Evolutionary conservation across 2,888 invertebrate genomes (phyloP).

Genomic region (Portevinia maculata): DNA sequence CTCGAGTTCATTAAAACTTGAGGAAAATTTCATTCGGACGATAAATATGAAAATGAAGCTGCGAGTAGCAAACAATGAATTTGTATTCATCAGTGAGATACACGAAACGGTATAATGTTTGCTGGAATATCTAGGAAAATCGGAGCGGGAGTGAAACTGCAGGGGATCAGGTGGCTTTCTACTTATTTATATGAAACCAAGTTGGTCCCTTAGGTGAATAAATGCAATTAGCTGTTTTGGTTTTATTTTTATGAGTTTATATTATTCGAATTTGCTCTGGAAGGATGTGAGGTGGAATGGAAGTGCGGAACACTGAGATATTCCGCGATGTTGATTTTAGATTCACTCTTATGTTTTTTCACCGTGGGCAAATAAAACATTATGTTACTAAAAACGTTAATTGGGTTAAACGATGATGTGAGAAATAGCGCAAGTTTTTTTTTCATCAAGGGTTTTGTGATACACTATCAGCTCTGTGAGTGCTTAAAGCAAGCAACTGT

Average conservation of each 20-base stretch:
- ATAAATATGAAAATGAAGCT: slow-evolving; percentile 57
- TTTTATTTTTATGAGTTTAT: slow-evolving; percentile 24
- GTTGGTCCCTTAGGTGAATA: not conserved
- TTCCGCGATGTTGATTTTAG: too few species aligned
- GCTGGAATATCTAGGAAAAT: not conserved
- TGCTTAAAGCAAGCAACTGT: too few species aligned
- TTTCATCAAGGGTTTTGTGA: too few species aligned
- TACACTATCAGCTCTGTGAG: too few species aligned
- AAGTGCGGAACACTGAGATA: not conserved
- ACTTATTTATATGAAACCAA: not conserved
- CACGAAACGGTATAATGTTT: slow-evolving; percentile 10
- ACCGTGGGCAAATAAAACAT: too few species aligned
- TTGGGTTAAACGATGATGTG: too few species aligned
- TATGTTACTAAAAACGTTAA: too few species aligned
- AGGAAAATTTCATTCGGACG: slow-evolving; percentile 55
- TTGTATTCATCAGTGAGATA: slow-evolving; percentile 41
- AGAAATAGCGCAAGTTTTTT: too few species aligned
- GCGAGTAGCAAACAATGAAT: slow-evolving; percentile 14
- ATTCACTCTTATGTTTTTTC: too few species aligned
- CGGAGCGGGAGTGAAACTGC: not conserved
- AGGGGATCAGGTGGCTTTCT: slow-evolving; percentile 12
- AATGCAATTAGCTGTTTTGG: slow-evolving; percentile 29
- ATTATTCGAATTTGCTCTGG: not conserved
- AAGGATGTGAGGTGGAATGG: not conserved
- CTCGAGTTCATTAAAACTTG: slow-evolving; percentile 65